A percentile compares a stretch with the other conserved stretches of the same genome.
phyloP scores from a whole-genome alignment of 2,888 invertebrate species.

The Heteromyza rotundicornis region DNA sequence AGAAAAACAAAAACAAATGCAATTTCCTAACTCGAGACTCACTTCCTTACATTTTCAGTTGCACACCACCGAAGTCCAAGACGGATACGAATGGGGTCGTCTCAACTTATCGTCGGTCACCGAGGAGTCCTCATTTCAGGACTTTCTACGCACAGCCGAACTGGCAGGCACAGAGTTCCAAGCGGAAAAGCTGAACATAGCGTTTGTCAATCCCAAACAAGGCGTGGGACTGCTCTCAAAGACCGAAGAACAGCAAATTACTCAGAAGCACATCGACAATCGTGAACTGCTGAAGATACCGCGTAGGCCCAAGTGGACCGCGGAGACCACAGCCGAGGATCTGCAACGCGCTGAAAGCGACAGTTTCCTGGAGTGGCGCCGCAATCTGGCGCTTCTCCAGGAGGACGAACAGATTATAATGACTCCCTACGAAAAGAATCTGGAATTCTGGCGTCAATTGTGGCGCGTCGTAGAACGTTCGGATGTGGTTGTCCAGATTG shows the following conservation, averaged over 20 bases:
- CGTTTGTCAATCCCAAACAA: conserved; percentile 71
- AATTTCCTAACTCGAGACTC: neutral
- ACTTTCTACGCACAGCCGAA: conserved; percentile 93
- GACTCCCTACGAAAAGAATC: conserved; percentile 97
- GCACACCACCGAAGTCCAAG: conserved; percentile 86
- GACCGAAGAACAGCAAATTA: conserved; percentile 66
- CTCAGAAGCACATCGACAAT: conserved; percentile 67
- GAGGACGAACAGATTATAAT: conserved; percentile 82
- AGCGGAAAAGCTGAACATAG: conserved; percentile 86
- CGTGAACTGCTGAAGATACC: conserved; percentile 78
- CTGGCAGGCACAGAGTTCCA: conserved; percentile 93
- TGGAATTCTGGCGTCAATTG: conserved; percentile 97
- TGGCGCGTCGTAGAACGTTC: conserved; percentile 99
- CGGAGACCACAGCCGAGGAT: conserved; percentile 78
- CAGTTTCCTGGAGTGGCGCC: conserved; percentile 89
- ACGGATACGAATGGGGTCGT: conserved; percentile 90
- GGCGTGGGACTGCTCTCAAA: conserved; percentile 68
- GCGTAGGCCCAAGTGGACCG: conserved; percentile 83
- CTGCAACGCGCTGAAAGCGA: conserved; percentile 81
- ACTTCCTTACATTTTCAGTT: conserved; percentile 62
- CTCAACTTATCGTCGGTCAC: conserved; percentile 91
- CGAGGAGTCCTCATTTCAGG: conserved; percentile 94
- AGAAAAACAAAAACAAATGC: neutral
- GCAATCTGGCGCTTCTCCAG: conserved; percentile 78
- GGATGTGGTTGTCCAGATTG: conserved; percentile 90